phyloP scores from a whole-genome alignment of 2,888 invertebrate genomes.

The Pemphredon lugubris region DNA sequence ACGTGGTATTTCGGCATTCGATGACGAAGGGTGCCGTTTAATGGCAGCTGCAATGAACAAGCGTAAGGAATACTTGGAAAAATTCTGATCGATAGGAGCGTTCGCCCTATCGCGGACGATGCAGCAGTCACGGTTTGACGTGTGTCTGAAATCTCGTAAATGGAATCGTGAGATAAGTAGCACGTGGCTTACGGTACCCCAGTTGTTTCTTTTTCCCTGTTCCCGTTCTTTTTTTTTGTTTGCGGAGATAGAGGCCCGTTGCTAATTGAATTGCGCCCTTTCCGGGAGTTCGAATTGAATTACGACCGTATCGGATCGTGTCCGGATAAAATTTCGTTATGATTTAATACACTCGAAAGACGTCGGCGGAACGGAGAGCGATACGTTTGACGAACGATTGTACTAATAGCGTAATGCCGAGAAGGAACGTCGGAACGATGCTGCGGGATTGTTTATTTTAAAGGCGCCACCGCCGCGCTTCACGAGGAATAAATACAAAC shows the following conservation, averaged over 20 bases:
- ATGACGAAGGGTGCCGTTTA: conserved; percentile 33
- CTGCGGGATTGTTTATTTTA: conserved; percentile 20
- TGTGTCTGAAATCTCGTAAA: conserved; percentile 14
- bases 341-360: conserved; percentile 2
- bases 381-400: too few relatives aligned
- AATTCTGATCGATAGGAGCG: conserved; percentile 8
- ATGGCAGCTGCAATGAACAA: conserved; percentile 45
- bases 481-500: conserved; percentile 31
- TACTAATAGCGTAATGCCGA: too few relatives aligned
- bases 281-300: conserved; percentile 22
- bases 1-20: conserved; percentile 24
- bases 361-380: background rate
- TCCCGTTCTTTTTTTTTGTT: background rate
- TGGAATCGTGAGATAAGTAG: conserved; percentile 40
- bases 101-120: conserved; percentile 5
- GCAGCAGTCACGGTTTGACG: background rate
- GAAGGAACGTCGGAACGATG: too few relatives aligned
- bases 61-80: conserved; percentile 13
- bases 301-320: too few relatives aligned
- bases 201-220: background rate
- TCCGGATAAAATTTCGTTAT: background rate
- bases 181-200: conserved; percentile 28
- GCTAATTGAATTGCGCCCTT: conserved; percentile 38
- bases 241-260: background rate
- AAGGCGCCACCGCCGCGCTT: conserved; percentile 2